phyloP scores from a whole-genome alignment of 2,113 vertebrate genomes.

The Nerophis lumbriciformis region DNA sequence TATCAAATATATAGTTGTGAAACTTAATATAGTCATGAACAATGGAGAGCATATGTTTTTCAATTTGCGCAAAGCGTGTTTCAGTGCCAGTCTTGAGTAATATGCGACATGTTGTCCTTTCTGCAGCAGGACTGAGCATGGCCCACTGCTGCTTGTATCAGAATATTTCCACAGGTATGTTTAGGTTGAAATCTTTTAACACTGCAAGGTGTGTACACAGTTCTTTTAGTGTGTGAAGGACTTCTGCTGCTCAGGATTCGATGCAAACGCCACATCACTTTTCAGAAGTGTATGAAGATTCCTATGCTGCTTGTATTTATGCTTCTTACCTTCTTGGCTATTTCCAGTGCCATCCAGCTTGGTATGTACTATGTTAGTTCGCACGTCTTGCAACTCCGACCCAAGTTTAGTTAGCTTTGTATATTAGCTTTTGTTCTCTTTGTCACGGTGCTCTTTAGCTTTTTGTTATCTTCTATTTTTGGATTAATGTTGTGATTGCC shows the following conservation, averaged over 20 bases:
- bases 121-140: not conserved
- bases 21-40: no score
- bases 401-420: no score
- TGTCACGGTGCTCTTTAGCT: no score
- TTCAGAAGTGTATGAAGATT: no score
- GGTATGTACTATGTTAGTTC: no score
- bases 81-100: constrained; percentile 3
- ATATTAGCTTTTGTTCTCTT: no score
- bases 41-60: constrained; percentile 9
- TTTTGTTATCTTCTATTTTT: no score
- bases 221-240: constrained; percentile 12
- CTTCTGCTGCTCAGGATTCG: constrained; percentile 22
- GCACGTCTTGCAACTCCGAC: no score
- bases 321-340: no score
- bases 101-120: not conserved
- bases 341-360: no score
- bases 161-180: not conserved
- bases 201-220: constrained; percentile 1
- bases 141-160: constrained; percentile 1
- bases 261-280: constrained; percentile 9
- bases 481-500: no score
- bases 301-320: no score
- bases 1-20: constrained; percentile 16
- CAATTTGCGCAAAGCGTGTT: constrained; percentile 1
- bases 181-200: not conserved